Base-by-base conservation (phyloP, 2,888 invertebrate species). In the Myopa testacea region DNA sequence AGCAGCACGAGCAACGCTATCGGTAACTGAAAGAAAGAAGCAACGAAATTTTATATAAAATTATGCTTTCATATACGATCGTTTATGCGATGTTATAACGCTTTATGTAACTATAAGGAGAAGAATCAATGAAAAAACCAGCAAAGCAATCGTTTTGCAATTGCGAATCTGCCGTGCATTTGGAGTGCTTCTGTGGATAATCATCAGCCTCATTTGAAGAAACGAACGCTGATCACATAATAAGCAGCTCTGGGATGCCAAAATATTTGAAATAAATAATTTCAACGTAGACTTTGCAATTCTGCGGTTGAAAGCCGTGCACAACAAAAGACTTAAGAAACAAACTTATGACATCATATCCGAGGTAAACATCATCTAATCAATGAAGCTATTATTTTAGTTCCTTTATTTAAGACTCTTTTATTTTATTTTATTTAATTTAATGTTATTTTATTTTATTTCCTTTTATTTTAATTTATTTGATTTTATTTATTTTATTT, bases 1-100 rank as follows among this genome's bases (percentile, higher is more conserved):
- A 80, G 69, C 16, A 86, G 58, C 55, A 76, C 82, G 71, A 81
- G 70, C 26, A 86, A 50, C 37, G 82, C 67, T 10, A 45, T 10
- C 45, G 45, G 10, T 8, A 45, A 8, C 45, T 45, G 10, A 45
- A 45, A n/a, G 73, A 80, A 78, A 81, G 45, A n/a, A 79, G 79
- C 85, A 84, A 82, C 10, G 68, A 55, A 70, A 50, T 12, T 26
- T 14, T 10, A 65, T 63, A 60, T 16, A 60, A 34, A 63, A 37
- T 63, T 4, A 34, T 63, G 37, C 14, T 63, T 14, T 14, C 4
- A 63, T 3, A 37, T 6, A 19, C n/a, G 14, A n/a, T 34, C 14
- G 65, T 2, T 65, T 65, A 65, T 14, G 38, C 34, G 34, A 65
- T 65, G 10, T 34, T 38, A 12, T 37, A 34, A 38, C 3, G 63